Base-by-base conservation (phyloP, 1,140 invertebrate genomes). In the Trissolcus basalis region DNA sequence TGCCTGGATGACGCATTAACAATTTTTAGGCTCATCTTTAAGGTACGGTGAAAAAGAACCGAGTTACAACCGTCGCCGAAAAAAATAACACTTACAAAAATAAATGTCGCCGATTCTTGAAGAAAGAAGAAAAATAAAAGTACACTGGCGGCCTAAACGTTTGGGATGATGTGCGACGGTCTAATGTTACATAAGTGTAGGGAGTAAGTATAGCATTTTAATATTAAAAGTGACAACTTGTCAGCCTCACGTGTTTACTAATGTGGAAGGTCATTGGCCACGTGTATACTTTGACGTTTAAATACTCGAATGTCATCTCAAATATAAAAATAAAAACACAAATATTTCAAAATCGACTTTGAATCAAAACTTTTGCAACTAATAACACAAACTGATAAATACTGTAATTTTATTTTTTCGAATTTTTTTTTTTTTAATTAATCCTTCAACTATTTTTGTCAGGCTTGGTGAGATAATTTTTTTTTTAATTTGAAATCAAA, bases 221-320 rank as follows among this genome's bases (percentile, higher is more conserved):
- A 60, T 60, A 69, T 54, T 49, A 54, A 60, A 39, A 39, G 43
- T 54, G 65, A 69, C 56, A 60, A 47, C 43, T 60, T 33, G n/a
- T 54, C 43, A 55, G 43, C 53, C n/a, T 33, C 56, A 69, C 65
- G 65, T 54, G 55, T 60, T 69, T 60, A 14, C 41, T 14, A 14
- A 54, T 47, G 65, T n/a, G 35, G 65, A 69, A 60, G 55, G 65
- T 49, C 65, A 54, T 55, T 69, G 50, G 56, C 65, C 56, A 60
- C 65, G 56, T 44, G 65, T 48, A 47, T 16, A 59, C 0, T 53
- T 53, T 45, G 55, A 68, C 49, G 54, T 48, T 41, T 69, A 49
- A 5, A 36, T 27, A 27, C 12, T 13, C 45, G 64, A 51, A 10
- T 36, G 7, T n/a, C 39, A 44, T 49, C 19, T n/a, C 7, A 7